Percentiles rank a stretch among this genome's conserved stretches.
phyloP scores from a whole-genome alignment of 2,113 vertebrate genomes.

The Solea solea region DNA sequence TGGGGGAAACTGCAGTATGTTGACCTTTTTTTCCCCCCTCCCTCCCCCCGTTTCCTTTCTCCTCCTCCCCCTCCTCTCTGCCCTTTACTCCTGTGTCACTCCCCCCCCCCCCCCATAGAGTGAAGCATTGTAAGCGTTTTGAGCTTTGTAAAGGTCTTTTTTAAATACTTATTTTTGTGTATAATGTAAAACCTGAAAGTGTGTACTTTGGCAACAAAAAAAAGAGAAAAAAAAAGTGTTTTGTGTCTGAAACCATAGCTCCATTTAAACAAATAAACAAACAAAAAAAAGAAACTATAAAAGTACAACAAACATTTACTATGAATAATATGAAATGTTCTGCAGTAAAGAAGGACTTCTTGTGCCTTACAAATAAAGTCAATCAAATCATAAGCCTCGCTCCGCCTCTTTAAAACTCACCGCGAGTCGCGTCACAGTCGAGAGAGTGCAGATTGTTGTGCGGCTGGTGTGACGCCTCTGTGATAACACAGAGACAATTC shows the following conservation, averaged over 20 bases:
- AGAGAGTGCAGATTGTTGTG: too few relatives aligned
- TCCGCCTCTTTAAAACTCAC: neutral
- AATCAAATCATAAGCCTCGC: slow-evolving; percentile 69
- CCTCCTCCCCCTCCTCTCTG: neutral
- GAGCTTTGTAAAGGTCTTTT: slow-evolving; percentile 80
- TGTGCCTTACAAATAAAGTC: slow-evolving; percentile 85
- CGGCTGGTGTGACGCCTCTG: too few relatives aligned
- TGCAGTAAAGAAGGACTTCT: slow-evolving; percentile 85
- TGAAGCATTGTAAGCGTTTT: slow-evolving; percentile 79
- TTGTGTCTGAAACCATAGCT: slow-evolving; percentile 80
- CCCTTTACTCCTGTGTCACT: neutral
- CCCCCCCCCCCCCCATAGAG: slow-evolving; percentile 53
- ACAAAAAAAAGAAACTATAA: slow-evolving; percentile 53
- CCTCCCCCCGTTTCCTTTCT: neutral
- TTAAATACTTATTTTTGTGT: slow-evolving; percentile 82
- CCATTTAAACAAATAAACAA: slow-evolving; percentile 69
- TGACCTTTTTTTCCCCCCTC: slow-evolving; percentile 38
- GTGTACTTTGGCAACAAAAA: slow-evolving; percentile 78
- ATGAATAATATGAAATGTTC: slow-evolving; percentile 81
- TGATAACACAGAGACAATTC: too few relatives aligned
- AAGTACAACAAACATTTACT: slow-evolving; percentile 76
- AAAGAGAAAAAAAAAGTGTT: slow-evolving; percentile 68
- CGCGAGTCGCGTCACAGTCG: neutral
- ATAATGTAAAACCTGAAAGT: slow-evolving; percentile 82
- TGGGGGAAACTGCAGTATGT: slow-evolving; percentile 59